phyloP scores from a whole-genome alignment of 1,140 invertebrate species.

The Acyrthosiphon pisum region DNA sequence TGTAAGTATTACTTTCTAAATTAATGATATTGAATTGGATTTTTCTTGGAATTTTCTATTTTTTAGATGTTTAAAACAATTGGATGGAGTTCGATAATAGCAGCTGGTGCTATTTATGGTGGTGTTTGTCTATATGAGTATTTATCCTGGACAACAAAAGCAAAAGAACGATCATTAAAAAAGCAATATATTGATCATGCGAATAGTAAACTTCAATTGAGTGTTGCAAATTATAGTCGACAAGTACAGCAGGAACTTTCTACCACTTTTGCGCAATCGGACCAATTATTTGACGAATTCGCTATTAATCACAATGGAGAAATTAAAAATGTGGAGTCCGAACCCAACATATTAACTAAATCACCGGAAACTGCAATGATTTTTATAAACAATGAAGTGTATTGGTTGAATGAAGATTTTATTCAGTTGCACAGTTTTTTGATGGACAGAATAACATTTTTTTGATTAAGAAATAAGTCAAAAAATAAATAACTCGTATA shows the following conservation, averaged over 20 bases:
- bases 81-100: conserved; percentile 91
- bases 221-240: conserved; percentile 97
- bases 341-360: conserved; percentile 78
- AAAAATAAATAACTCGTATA: neutral
- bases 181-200: conserved; percentile 95
- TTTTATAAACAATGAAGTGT: conserved; percentile 86
- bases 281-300: conserved; percentile 86
- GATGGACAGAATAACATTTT: conserved; percentile 77
- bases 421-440: conserved; percentile 73
- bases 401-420: conserved; percentile 87
- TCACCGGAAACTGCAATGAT: conserved; percentile 76
- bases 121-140: conserved; percentile 94
- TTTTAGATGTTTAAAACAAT: conserved; percentile 92
- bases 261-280: conserved; percentile 90
- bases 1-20: conserved; percentile 67
- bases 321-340: conserved; percentile 76
- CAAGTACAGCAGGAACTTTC: conserved; percentile 96
- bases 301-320: conserved; percentile 88
- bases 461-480: conserved; percentile 63
- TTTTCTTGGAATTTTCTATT: neutral
- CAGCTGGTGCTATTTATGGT: conserved; percentile 86
- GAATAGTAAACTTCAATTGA: conserved; percentile 90
- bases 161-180: conserved; percentile 95
- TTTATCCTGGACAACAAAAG: conserved; percentile 96
- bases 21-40: neutral